Conservation (phyloP, 1,140 invertebrate genomes). For the Drosophila yakuba region DNA sequence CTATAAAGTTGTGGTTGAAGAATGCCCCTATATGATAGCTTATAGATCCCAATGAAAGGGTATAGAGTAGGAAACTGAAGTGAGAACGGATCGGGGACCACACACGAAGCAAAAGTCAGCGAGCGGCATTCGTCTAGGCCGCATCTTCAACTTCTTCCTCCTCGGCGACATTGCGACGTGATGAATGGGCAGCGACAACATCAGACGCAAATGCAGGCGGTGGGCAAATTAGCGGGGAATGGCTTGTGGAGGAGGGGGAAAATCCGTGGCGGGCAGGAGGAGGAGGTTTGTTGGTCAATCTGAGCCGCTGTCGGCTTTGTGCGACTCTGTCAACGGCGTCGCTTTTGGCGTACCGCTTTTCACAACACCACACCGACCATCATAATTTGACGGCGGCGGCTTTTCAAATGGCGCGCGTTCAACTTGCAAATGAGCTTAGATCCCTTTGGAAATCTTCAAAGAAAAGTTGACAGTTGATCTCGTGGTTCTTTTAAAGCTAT, state of each 20-base stretch:
- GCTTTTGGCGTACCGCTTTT: constrained; percentile 37
- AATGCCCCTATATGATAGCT: no score
- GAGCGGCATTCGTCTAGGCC: constrained; percentile 45
- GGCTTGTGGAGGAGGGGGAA: background rate
- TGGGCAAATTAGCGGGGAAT: constrained; percentile 20
- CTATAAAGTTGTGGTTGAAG: no score
- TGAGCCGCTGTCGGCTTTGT: constrained; percentile 74
- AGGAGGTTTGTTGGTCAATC: constrained; percentile 38
- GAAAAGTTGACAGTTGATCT: constrained; percentile 1
- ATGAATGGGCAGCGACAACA: constrained; percentile 73
- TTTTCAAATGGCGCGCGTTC: constrained; percentile 60
- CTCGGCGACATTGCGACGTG: constrained; percentile 61
- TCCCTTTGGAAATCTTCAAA: constrained; percentile 15
- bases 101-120: constrained; percentile 45
- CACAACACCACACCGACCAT: background rate
- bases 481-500: constrained; percentile 10
- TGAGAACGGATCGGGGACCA: constrained; percentile 50
- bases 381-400: constrained; percentile 15
- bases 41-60: background rate
- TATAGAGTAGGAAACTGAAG: constrained; percentile 11
- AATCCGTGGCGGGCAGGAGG: background rate
- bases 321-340: constrained; percentile 71
- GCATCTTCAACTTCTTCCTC: constrained; percentile 16
- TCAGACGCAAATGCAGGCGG: constrained; percentile 43
- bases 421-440: constrained; percentile 78